Conservation (phyloP, 2,888 invertebrate species). For the Stenichneumon culpator region DNA sequence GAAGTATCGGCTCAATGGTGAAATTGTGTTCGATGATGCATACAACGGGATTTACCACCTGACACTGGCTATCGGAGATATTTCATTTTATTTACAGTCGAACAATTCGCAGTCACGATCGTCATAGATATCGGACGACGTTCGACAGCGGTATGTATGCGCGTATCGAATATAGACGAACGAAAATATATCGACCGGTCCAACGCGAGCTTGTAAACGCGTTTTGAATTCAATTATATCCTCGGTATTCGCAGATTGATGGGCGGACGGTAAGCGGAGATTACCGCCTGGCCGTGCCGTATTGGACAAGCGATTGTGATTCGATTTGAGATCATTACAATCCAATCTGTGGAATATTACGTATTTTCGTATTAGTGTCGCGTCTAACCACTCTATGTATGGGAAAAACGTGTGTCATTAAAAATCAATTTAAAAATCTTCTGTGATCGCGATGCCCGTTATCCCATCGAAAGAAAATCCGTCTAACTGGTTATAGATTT, state of each 20-base stretch:
- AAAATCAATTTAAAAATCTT: no score
- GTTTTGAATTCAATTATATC: conserved; percentile 15
- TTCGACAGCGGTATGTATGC: conserved; percentile 5
- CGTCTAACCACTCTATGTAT: no score
- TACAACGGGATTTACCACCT: conserved; percentile 1
- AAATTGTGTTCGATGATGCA: conserved; percentile 5
- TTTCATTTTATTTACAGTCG: conserved; percentile 26
- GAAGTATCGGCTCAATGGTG: not conserved
- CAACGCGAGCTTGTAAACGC: not conserved
- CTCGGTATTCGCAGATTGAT: not conserved
- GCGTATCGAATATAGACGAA: not conserved
- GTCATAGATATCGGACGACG: not conserved
- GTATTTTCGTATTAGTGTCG: not conserved
- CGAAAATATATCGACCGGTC: conserved; percentile 7
- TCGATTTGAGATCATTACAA: not conserved
- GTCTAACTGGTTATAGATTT: no score
- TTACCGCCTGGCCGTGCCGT: not conserved
- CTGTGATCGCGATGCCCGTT: no score
- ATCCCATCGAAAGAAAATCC: no score
- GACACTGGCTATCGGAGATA: conserved; percentile 10
- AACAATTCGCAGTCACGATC: not conserved
- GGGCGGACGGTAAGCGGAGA: conserved; percentile 7
- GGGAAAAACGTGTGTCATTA: no score
- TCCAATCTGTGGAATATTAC: not conserved
- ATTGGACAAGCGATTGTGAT: not conserved